Evolutionary conservation across 2,888 invertebrate genomes (phyloP), one percentile per base, ranked within the genome.

Genomic region (Hedya salicella): DNA sequence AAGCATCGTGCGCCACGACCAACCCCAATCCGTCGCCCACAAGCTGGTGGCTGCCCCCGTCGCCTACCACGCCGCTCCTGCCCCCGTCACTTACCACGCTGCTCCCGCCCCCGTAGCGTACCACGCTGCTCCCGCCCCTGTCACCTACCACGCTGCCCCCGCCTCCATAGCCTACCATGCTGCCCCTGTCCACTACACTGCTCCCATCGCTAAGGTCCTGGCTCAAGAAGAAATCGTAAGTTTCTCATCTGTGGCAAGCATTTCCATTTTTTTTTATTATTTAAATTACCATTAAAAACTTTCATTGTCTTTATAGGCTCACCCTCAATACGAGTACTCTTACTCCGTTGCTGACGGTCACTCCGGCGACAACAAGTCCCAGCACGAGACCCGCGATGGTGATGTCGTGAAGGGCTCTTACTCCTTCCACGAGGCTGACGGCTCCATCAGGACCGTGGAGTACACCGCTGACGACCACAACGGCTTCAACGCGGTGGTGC

Each of bases 291-390:
- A 32, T 42, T 16, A 25, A 14, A n/a, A 36, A 30, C 46, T 40
- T 49, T 17, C 2, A 6, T 25, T 25, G 1, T 67, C 6, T 4
- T 36, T 59, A 46, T 73, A 85, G 84, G 76, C 80, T 2, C 73
- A 83, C 79, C 87, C 87, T 63, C 82, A 86, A 74, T 88, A 88
- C 78, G 86, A 89, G 74, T 93, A 86, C 85, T 85, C 81, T 67
- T 93, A 93, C 81, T 89, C 91, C 50, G 91, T 93, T 4, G 85
- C 89, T 72, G 93, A 93, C 76, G 86, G 86, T 36, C 89, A 92
- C 81, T 89, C 92, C 75, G 93, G 93, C 52, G 93, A 93, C 84
- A 85, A 87, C 79, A 92, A 93, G 81, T 83, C 85, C 70, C 92
- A 91, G 78, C 89, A 91, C 70, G 93, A 93, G 73, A 71, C 77